Percentiles rank a stretch among this genome's conserved stretches.
Evolutionary conservation across 2,888 invertebrate genomes (phyloP).

Genomic region (Apodemia hepburni): DNA sequence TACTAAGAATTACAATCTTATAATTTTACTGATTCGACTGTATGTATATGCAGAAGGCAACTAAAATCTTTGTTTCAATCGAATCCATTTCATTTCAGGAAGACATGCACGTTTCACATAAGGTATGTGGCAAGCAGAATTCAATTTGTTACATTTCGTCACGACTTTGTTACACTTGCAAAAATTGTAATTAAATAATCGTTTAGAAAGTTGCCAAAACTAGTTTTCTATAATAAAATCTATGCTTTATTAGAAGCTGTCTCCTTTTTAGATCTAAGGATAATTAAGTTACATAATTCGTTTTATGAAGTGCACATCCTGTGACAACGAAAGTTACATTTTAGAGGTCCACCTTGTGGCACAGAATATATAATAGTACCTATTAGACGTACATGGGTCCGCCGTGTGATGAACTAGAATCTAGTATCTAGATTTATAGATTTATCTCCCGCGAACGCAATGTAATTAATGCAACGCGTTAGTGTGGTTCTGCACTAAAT

Average conservation of each 20-base stretch:
- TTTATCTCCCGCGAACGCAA: no score
- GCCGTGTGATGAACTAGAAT: no score
- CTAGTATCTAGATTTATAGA: no score
- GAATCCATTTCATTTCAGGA: slow-evolving; percentile 30
- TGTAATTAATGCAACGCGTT: no score
- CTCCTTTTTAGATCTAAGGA: neutral
- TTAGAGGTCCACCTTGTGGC: neutral
- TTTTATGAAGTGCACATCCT: neutral
- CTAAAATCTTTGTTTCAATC: slow-evolving; percentile 18
- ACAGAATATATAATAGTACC: no score
- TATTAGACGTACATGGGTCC: no score
- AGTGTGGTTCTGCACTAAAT: no score
- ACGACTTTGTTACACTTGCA: slow-evolving; percentile 34
- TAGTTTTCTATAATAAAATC: slow-evolving; percentile 4
- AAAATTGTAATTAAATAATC: slow-evolving; percentile 27
- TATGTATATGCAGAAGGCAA: no score
- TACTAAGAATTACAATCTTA: no score
- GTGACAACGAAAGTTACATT: neutral
- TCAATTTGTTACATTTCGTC: slow-evolving; percentile 38
- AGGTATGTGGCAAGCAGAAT: slow-evolving; percentile 35
- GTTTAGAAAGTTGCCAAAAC: slow-evolving; percentile 18
- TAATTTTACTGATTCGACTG: no score
- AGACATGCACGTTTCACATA: slow-evolving; percentile 36
- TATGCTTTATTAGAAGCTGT: neutral
- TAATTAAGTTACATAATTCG: neutral